Evolutionary conservation across 2,888 invertebrate genomes (phyloP), one percentile per base, ranked within the genome.

Genomic region (Oscheius sp.): DNA sequence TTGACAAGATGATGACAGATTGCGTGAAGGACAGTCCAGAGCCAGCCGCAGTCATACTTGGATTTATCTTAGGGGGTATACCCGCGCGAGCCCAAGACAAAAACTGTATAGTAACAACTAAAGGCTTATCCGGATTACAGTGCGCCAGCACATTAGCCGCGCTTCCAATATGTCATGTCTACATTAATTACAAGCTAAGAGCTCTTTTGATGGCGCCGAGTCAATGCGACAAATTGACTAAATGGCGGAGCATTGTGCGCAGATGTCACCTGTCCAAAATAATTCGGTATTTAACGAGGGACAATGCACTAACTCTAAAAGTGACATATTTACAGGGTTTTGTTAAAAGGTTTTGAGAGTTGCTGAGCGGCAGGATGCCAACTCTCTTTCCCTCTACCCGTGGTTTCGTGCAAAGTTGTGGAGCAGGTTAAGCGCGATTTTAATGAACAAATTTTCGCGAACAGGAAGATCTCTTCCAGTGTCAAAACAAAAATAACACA

Each of bases 201-300:
- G 42, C 33, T 55, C 68, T 53, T 68, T 68, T 68, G 68, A 68
- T 68, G 68, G 29, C 68, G 68, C 68, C 68, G 68, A 33, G 68
- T 68, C 53, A 68, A 68, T 68, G 68, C 68, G 68, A 68, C 63
- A 68, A 68, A 68, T 68, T 68, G 68, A 68, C 68, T 68, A 68
- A 68, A 68, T 68, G 68, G 55, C 48, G 47, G 47, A 32, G 53
- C 55, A 53, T 55, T 53, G 68, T 68, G 68, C 42, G 65, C 65
- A 50, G 51, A 65, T 50, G 65, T 21, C 65, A 65, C 65, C 65
- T 65, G 65, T 29, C 35, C 65, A 50, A 35, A 7, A 33, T 29
- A 37, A 37, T 37, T 33, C 60, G 60, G 60, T 60, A 60, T 32
- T 29, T 53, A 57, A 57, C 21, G 57, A 29, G 42, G 42, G 42